Base-by-base conservation (phyloP, 2,888 invertebrate genomes). In the Acronicta psi region DNA sequence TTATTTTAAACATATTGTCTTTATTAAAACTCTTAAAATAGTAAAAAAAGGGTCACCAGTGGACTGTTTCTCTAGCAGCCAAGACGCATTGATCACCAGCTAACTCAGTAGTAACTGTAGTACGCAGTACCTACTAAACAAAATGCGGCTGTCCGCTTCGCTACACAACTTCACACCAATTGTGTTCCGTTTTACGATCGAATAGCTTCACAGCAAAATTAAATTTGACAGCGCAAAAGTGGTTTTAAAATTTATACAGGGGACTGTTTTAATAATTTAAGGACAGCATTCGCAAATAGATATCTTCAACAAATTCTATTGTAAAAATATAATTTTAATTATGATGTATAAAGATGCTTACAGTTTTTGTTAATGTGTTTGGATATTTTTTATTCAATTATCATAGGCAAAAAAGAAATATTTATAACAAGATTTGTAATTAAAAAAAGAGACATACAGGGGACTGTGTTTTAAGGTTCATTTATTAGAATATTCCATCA, bases 1-100 rank as follows among this genome's bases (percentile, higher is more conserved):
- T 37, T 13, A 13, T 13, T 34, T 13, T 34, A 34, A 13, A 13
- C 11, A 34, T 13, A 11, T 13, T 13, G 1, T 34, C 2, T 11
- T 34, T 13, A 34, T 13, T 34, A 34, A 34, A 34, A 34, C 38
- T 43, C 34, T 34, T n/a, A 34, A 34, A 34, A 34, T 34, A 34
- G 34, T 9, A 34, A 34, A 5, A 34, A 34, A 34, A 34, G 3
- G 34, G 34, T 34, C 13, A 34, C 34, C 34, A 34, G 34, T 34
- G 34, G 34, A 34, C 34, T 34, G 34, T 34, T 34, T 34, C 13
- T 13, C 34, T 9, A 34, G 13, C 34, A 13, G 13, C 34, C 34
- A 13, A 34, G 34, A 34, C 13, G 13, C 34, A 13, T 34, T 11
- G 5, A 13, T 34, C 34, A 34, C 34, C 13, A 34, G 11, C 34